These are phyloP conservation scores for Temnopleurus reevesii DNA, from an alignment of 53 echinoderm and acorn worm species.

Conservation along the genomic window DNA sequence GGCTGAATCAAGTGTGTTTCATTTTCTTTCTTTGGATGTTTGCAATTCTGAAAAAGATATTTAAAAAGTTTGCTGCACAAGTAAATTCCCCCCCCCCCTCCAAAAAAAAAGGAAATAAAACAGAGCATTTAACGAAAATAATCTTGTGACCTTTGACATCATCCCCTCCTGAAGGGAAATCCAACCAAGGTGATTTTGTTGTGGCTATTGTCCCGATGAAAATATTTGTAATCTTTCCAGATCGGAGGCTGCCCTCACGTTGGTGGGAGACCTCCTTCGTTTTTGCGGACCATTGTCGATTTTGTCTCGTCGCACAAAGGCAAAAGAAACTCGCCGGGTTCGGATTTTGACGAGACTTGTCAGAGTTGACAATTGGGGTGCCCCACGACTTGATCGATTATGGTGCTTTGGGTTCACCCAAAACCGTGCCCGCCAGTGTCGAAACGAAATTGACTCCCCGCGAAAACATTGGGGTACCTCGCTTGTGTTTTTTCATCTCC, in stretches of 20 bases:
- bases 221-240: constrained; percentile 45
- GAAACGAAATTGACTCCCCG: constrained; percentile 54
- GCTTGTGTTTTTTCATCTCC: neutral
- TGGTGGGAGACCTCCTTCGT: constrained; percentile 17
- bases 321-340: constrained; percentile 39
- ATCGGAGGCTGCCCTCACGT: neutral
- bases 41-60: too few species aligned
- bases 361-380: constrained; percentile 38
- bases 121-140: too few species aligned
- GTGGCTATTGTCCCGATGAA: neutral
- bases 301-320: constrained; percentile 25
- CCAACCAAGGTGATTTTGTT: neutral
- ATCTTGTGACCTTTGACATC: neutral
- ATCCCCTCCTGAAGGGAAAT: neutral
- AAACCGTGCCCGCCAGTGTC: constrained; percentile 55
- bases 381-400: constrained; percentile 43
- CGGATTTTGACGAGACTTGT: constrained; percentile 33
- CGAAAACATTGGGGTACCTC: constrained; percentile 36
- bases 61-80: too few species aligned
- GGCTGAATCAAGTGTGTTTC: too few species aligned
- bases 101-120: too few species aligned
- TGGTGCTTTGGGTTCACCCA: constrained; percentile 10
- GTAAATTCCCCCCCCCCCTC: too few species aligned
- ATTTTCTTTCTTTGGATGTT: too few species aligned
- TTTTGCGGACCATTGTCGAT: constrained; percentile 2